Evolutionary conservation across 2,113 vertebrate genomes (phyloP).

Genomic region (Melanocharis versteri): DNA sequence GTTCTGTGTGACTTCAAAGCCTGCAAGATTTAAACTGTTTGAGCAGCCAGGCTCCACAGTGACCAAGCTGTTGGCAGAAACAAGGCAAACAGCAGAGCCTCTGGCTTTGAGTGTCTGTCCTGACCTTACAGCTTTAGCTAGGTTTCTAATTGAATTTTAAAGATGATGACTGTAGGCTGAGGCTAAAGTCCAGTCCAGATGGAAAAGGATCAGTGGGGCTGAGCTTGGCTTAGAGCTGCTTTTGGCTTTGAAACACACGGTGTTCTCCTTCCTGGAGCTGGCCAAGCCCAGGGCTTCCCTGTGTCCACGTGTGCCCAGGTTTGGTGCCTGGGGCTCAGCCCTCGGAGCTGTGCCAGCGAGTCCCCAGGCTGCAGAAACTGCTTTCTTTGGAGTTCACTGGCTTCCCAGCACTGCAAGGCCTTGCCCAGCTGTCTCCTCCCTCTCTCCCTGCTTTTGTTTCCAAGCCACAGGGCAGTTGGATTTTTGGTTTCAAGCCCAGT

Average conservation of each 20-base stretch:
- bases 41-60: not conserved
- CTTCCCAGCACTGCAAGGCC: not conserved
- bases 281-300: fast-evolving
- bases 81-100: not conserved
- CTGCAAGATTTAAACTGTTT: not conserved
- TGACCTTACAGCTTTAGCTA: not conserved
- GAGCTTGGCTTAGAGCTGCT: not conserved
- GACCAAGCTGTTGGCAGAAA: not conserved
- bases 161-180: not conserved
- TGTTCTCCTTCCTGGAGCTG: not conserved
- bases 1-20: not conserved
- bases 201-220: not conserved
- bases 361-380: not conserved
- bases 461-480: fast-evolving
- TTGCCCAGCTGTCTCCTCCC: not conserved
- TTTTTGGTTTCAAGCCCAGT: not conserved
- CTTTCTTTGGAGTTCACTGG: not conserved
- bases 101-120: not conserved
- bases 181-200: not conserved
- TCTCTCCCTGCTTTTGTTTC: not conserved
- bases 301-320: fast-evolving
- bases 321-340: not conserved
- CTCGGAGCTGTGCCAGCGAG: fast-evolving
- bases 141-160: not conserved
- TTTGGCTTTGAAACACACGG: fast-evolving